phyloP scores from a whole-genome alignment of 2,113 vertebrate species.

The Amia ocellicauda region DNA sequence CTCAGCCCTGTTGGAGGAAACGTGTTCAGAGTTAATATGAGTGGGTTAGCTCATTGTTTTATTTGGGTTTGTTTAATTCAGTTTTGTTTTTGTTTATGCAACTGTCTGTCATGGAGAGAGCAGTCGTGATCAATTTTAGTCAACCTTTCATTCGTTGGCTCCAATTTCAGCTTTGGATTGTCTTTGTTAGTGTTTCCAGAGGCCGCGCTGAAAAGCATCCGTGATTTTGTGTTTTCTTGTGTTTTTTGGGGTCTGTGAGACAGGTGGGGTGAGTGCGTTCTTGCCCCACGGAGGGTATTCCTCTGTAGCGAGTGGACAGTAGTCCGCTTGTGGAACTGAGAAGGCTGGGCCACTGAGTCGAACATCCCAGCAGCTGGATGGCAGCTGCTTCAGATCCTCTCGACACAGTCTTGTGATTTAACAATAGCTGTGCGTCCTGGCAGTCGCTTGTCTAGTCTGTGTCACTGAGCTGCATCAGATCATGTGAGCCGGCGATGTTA shows the following conservation, averaged over 20 bases:
- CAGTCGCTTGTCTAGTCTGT: neutral
- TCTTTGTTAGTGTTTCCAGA: neutral
- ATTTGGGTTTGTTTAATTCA: no score
- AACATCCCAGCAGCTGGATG: neutral
- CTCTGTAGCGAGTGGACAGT: neutral
- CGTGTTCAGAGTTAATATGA: no score
- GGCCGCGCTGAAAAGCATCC: neutral
- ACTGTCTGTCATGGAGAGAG: no score
- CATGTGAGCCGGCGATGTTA: conserved; percentile 1
- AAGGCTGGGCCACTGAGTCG: no score
- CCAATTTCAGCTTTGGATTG: no score
- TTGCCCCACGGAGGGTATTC: neutral
- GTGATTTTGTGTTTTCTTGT: neutral
- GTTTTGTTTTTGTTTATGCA: no score
- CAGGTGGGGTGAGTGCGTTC: neutral
- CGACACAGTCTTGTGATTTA: neutral
- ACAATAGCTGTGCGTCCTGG: neutral
- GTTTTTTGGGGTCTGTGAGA: neutral
- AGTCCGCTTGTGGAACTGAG: conserved; percentile 5
- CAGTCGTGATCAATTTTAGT: no score
- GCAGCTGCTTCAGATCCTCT: neutral
- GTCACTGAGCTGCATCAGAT: neutral
- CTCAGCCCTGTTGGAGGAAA: no score
- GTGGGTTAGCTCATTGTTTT: no score
- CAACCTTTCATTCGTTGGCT: no score